These are phyloP conservation scores for Odontomyia ornata DNA, from an alignment of 2,888 invertebrate genomes.

Conservation along the genomic window DNA sequence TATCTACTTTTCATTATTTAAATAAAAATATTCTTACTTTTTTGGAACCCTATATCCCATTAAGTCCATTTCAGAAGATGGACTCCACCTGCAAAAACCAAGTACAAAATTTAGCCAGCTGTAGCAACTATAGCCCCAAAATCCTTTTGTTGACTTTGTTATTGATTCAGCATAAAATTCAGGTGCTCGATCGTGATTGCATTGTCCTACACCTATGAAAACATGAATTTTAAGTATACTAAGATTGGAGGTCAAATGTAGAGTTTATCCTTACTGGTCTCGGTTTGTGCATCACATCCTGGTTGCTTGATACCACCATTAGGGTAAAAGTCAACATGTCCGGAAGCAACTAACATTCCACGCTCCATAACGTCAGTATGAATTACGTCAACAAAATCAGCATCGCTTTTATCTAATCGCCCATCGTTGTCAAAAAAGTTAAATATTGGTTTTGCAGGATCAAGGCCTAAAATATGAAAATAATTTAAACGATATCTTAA, in stretches of 20 bases:
- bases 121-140: constrained; percentile 68
- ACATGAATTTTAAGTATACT: too few relatives aligned
- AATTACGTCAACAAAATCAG: constrained; percentile 71
- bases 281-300: constrained; percentile 65
- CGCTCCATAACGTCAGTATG: constrained; percentile 71
- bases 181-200: constrained; percentile 71
- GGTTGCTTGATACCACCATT: constrained; percentile 70
- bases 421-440: constrained; percentile 63
- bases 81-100: constrained; percentile 63
- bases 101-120: constrained; percentile 67
- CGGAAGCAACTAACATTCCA: constrained; percentile 67
- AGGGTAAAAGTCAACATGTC: constrained; percentile 69
- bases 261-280: constrained; percentile 48
- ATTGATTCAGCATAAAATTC: constrained; percentile 69
- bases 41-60: constrained; percentile 67
- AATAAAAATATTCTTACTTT: constrained; percentile 62
- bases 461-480: constrained; percentile 66
- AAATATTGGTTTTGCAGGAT: constrained; percentile 73
- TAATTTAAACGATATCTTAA: not conserved
- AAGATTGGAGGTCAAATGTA: too few relatives aligned
- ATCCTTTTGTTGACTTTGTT: constrained; percentile 65
- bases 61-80: constrained; percentile 57
- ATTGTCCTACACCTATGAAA: constrained; percentile 66
- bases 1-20: too few relatives aligned
- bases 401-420: constrained; percentile 69